phyloP scores from a whole-genome alignment of 2,888 invertebrate species.

The Cancer borealis region DNA sequence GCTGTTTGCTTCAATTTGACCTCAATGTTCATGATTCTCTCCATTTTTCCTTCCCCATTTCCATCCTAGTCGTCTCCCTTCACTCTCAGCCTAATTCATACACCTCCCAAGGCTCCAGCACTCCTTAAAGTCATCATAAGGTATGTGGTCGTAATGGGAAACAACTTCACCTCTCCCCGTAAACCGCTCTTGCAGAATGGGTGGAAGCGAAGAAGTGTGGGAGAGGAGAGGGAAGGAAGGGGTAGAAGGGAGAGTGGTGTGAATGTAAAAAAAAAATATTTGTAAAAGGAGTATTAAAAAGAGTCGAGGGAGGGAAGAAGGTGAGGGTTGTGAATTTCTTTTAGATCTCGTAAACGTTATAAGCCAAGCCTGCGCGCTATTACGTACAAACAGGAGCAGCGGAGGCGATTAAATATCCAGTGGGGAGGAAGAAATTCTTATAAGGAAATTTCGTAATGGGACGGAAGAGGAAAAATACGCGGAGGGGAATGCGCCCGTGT shows the following conservation, averaged over 20 bases:
- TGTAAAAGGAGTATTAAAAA: conserved; percentile 1
- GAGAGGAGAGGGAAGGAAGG: not conserved
- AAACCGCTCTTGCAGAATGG: not conserved
- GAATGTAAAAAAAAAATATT: not conserved
- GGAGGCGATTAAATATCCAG: conserved; percentile 24
- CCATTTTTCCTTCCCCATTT: not conserved
- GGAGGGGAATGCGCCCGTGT: not conserved
- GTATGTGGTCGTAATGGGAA: conserved; percentile 16
- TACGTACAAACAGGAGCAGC: not conserved
- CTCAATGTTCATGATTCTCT: not conserved
- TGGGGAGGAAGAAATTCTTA: conserved; percentile 10
- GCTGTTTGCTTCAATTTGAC: not conserved
- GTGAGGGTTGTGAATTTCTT: conserved; percentile 36
- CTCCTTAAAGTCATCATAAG: conserved; percentile 37
- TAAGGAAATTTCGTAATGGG: conserved; percentile 34
- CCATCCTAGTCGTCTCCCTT: not conserved
- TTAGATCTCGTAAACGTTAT: not conserved
- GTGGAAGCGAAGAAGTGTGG: not conserved
- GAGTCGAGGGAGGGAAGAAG: conserved; percentile 33
- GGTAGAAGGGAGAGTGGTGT: not conserved
- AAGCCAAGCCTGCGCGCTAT: not conserved
- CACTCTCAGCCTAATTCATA: not conserved
- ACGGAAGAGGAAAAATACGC: not conserved
- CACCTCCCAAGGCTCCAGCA: conserved; percentile 12
- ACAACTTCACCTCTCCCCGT: not conserved